These are phyloP conservation scores for Motacilla alba DNA, from an alignment of 2,113 vertebrate genomes.

Conservation along the genomic window DNA sequence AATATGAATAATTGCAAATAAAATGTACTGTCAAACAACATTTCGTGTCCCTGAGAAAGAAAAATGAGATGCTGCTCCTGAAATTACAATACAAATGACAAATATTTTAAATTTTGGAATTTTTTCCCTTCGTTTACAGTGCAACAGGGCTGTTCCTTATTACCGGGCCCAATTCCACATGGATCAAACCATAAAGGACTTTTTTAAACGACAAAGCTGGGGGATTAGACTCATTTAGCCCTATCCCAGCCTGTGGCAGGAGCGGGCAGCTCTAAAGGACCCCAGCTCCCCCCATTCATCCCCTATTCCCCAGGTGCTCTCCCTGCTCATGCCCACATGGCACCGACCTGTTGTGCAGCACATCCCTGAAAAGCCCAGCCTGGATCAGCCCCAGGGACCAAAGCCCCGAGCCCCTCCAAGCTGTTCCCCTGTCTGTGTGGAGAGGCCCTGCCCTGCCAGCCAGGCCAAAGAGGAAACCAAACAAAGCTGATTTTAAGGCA, in stretches of 20 bases:
- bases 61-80: neutral
- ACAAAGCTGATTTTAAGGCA: slow-evolving; percentile 66
- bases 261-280: neutral
- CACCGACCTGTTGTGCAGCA: slow-evolving; percentile 74
- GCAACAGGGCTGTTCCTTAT: neutral
- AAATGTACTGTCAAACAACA: neutral
- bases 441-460: slow-evolving; percentile 63
- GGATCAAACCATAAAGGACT: neutral
- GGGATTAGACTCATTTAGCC: neutral
- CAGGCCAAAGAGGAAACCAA: neutral
- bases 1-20: neutral
- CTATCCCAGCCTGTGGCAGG: neutral
- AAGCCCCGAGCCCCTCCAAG: slow-evolving; percentile 83
- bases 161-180: neutral
- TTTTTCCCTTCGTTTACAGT: neutral
- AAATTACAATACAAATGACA: neutral
- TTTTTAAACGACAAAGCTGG: too few species aligned
- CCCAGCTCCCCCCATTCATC: slow-evolving; percentile 52
- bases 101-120: neutral
- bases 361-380: slow-evolving; percentile 79
- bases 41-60: accelerated
- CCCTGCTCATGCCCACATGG: slow-evolving; percentile 75
- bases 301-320: slow-evolving; percentile 73
- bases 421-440: slow-evolving; percentile 76
- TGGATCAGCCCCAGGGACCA: slow-evolving; percentile 86